These are phyloP conservation scores for Etheostoma spectabile DNA, from an alignment of 2,113 vertebrate genomes.

Conservation along the genomic window DNA sequence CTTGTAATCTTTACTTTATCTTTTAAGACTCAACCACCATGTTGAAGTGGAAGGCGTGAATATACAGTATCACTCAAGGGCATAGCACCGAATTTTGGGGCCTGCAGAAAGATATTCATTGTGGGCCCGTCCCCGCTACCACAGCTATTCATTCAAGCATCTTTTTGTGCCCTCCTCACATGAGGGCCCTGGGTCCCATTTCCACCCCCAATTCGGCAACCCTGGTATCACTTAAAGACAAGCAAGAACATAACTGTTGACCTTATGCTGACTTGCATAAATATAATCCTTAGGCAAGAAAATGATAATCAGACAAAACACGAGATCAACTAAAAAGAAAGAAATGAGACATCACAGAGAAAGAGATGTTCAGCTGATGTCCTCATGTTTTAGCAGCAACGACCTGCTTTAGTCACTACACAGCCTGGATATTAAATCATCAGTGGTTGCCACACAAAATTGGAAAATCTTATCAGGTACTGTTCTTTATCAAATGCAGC, in stretches of 20 bases:
- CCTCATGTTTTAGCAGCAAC: slow-evolving; percentile 13
- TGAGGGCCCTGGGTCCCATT: too few species aligned
- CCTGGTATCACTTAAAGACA: too few species aligned
- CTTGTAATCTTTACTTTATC: neutral
- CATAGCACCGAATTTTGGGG: too few species aligned
- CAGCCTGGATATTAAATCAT: slow-evolving; percentile 31
- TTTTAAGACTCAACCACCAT: too few species aligned
- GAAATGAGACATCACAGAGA: neutral
- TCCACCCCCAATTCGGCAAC: too few species aligned
- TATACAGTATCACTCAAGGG: too few species aligned
- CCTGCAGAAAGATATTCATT: too few species aligned
- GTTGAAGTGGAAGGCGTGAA: too few species aligned
- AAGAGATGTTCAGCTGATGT: neutral
- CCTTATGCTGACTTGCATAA: neutral
- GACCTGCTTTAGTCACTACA: neutral
- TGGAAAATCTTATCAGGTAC: slow-evolving; percentile 39
- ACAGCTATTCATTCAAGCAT: too few species aligned
- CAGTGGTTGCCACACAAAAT: slow-evolving; percentile 7
- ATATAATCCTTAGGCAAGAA: neutral
- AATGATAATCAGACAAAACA: neutral
- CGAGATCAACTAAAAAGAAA: neutral
- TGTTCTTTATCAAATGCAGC: slow-evolving; percentile 52
- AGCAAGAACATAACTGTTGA: neutral
- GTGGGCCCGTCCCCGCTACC: too few species aligned
- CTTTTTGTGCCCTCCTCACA: too few species aligned